Evolutionary conservation across 2,888 invertebrate genomes (phyloP).

Genomic region (Dicyrtomina minuta): DNA sequence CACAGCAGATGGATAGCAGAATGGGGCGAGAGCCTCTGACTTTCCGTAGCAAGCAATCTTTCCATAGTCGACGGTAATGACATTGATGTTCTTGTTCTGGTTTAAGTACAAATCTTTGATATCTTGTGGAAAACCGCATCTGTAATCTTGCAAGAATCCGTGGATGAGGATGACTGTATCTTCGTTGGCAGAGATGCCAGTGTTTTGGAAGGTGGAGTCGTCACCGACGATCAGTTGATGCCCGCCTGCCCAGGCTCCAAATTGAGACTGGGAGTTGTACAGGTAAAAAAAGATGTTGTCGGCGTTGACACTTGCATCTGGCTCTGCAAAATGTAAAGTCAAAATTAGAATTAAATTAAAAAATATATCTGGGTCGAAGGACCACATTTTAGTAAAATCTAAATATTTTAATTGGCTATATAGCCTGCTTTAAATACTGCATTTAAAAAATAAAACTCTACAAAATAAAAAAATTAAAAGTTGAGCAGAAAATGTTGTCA

Average conservation of each 20-base stretch:
- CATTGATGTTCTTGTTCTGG: not conserved
- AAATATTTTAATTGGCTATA: no score
- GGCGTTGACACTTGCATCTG: no score
- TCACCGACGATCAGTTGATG: not conserved
- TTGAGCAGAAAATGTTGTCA: no score
- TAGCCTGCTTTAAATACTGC: no score
- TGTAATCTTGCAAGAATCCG: slow-evolving; percentile 15
- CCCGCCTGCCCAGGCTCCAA: not conserved
- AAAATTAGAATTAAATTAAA: no score
- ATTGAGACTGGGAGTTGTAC: no score
- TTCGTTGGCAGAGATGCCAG: not conserved
- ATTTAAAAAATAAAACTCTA: no score
- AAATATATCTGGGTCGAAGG: no score
- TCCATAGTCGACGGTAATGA: slow-evolving; percentile 25
- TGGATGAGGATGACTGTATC: slow-evolving; percentile 11
- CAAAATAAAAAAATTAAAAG: no score
- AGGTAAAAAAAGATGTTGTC: no score
- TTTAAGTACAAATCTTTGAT: slow-evolving; percentile 18
- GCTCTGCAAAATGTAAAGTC: no score
- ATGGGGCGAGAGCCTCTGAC: not conserved
- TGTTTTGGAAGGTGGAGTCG: slow-evolving; percentile 7
- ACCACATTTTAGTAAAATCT: no score
- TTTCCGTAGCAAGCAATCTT: slow-evolving; percentile 1
- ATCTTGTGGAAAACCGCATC: slow-evolving; percentile 24
- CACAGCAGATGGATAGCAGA: slow-evolving; percentile 24